phyloP scores from a whole-genome alignment of 2,888 invertebrate genomes.

The Diarsia mendica region DNA sequence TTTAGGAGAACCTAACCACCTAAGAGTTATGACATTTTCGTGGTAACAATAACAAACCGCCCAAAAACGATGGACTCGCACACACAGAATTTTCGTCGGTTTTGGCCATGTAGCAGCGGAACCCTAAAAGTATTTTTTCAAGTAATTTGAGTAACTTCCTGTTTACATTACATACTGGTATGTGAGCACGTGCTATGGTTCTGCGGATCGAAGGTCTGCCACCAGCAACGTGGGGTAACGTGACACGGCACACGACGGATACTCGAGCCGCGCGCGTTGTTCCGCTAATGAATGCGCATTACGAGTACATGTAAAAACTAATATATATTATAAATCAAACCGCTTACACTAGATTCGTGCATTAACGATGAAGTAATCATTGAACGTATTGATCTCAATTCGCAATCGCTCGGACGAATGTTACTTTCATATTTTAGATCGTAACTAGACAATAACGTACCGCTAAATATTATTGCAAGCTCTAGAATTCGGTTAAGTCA shows the following conservation, averaged over 20 bases:
- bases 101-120: not conserved
- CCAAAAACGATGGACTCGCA: not conserved
- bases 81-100: no score
- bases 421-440: slow-evolving; percentile 60
- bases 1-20: not conserved
- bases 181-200: not conserved
- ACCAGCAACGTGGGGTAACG: slow-evolving; percentile 3
- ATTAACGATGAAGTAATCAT: slow-evolving; percentile 50
- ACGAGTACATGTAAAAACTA: slow-evolving; percentile 3
- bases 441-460: slow-evolving; percentile 20
- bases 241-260: slow-evolving; percentile 3
- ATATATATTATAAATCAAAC: slow-evolving; percentile 3
- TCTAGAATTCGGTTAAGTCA: not conserved
- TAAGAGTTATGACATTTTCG: no score
- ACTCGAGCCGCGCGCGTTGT: not conserved
- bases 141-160: not conserved
- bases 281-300: not conserved
- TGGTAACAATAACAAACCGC: not conserved
- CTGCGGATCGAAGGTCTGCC: not conserved
- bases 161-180: not conserved
- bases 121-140: not conserved
- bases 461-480: slow-evolving; percentile 8
- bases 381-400: slow-evolving; percentile 57
- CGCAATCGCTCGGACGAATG: slow-evolving; percentile 33
- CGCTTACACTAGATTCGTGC: slow-evolving; percentile 28